Base-by-base conservation (phyloP, 2,888 invertebrate genomes). In the Pecten maximus region DNA sequence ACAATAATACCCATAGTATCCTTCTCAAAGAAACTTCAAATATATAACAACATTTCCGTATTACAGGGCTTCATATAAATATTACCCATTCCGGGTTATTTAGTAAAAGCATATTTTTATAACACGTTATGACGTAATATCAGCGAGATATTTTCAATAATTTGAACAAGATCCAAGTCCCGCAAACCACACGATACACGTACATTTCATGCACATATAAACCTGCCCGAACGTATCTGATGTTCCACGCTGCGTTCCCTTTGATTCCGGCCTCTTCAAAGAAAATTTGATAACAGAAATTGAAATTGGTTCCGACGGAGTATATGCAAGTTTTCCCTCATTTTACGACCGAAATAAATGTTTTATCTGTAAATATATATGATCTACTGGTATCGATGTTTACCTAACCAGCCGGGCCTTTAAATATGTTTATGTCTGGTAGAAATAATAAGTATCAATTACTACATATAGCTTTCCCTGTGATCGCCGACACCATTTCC, bases 201-300 rank as follows among this genome's bases (percentile, higher is more conserved):
- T 74, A 74, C 74, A 74, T 74, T 74, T 74, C 74, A 74, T 74
- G 74, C 74, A 35, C 15, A 74, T 74, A 74, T 74, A 74, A 74
- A 74, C 74, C 74, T 35, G 74, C 74, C 74, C 35, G 0, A 35
- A 23, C 74, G 74, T 74, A 74, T 74, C 74, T 74, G 74, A 74
- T 74, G 23, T 74, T 74, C 35, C 74, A 74, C 10, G 74, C 74
- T 74, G 74, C 10, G 74, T 74, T 74, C 74, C 28, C 74, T 74
- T 74, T 74, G 74, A 74, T 74, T 74, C 74, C 74, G 74, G 3
- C 28, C 74, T 28, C 74, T 74, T 74, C 74, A 74, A 74, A 74
- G 74, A 74, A 74, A 74, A 74, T 74, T 74, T 74, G 74, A 74
- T 74, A 74, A 74, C 74, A 74, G 74, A 74, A 74, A 74, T 74